Evolutionary conservation across 2,797 vertebrate species (phyloP), one percentile per base, ranked within the genome.

Genomic region (Tinamus major): DNA sequence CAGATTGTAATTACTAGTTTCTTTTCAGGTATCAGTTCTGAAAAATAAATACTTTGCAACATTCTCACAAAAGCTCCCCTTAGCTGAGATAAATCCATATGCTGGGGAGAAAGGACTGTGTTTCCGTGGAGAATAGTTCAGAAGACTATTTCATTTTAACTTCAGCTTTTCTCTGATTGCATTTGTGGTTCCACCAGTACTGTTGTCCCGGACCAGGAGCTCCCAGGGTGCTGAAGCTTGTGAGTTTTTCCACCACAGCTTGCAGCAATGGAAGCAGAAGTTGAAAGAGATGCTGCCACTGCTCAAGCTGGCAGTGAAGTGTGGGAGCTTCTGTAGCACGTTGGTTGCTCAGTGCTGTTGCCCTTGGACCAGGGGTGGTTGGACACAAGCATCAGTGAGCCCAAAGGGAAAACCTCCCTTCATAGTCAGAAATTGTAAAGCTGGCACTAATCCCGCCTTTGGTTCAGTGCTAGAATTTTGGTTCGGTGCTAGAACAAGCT

Each of bases 61-160:
- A 6, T 69, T 87, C 81, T 49, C 48, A 35, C 33, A 33, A 5
- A 59, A 70, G 24, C 42, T 6, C 1, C 31, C 27, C 8, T 76
- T 67, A 65, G 14, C 11, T 58, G 49, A 14, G 58, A 59, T 77
- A 82, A 79, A 74, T 31, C 11, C 7, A 1, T 55, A 10, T 6
- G 1, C 4, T 46, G 31, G n/a, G 41, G 17, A 27, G 29, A 51
- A 39, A 79, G 65, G 41, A 10, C 1, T 0, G 7, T 51, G 13
- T 8, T 63, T 72, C 18, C 17, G 24, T 51, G 56, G 64, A 53
- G 44, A 64, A 33, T 13, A 77, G 15, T 56, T 89, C 16, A 37
- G 24, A 63, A 79, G 35, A 74, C 35, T 70, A 77, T 82, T 81
- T 79, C 67, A 27, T 3, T 13, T 4, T 63, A 77, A 85, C 5